These are phyloP conservation scores for Zophobas morio DNA, from an alignment of 1,140 invertebrate genomes.

Conservation along the genomic window DNA sequence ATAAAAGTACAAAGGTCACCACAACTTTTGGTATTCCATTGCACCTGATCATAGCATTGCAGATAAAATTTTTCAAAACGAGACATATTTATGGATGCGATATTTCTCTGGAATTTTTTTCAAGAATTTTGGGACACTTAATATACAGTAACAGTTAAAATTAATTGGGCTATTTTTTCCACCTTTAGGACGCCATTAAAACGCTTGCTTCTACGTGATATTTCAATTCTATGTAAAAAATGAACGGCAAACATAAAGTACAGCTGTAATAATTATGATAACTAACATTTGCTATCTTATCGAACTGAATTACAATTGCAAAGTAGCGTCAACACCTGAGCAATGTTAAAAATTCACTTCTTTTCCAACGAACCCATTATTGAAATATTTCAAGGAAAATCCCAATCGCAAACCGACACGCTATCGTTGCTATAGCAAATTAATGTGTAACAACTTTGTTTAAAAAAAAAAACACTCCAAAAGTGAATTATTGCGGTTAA, in stretches of 20 bases:
- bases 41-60: no score
- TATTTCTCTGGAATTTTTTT: no score
- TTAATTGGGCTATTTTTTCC: neutral
- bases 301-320: slow-evolving; percentile 36
- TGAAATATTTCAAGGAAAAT: slow-evolving; percentile 41
- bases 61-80: no score
- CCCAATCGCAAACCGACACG: slow-evolving; percentile 22
- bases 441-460: neutral
- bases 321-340: slow-evolving; percentile 29
- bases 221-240: neutral
- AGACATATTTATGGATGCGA: no score
- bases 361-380: slow-evolving; percentile 33
- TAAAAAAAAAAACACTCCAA: no score
- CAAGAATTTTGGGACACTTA: no score
- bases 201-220: slow-evolving; percentile 7
- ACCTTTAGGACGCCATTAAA: neutral
- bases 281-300: slow-evolving; percentile 39
- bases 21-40: no score
- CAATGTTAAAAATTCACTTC: slow-evolving; percentile 37
- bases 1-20: no score
- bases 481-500: no score
- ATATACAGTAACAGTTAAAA: no score
- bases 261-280: slow-evolving; percentile 37
- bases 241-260: slow-evolving; percentile 14
- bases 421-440: slow-evolving; percentile 31